Evolutionary conservation across 2,797 vertebrate genomes (phyloP).

Genomic region (Carapus acus): DNA sequence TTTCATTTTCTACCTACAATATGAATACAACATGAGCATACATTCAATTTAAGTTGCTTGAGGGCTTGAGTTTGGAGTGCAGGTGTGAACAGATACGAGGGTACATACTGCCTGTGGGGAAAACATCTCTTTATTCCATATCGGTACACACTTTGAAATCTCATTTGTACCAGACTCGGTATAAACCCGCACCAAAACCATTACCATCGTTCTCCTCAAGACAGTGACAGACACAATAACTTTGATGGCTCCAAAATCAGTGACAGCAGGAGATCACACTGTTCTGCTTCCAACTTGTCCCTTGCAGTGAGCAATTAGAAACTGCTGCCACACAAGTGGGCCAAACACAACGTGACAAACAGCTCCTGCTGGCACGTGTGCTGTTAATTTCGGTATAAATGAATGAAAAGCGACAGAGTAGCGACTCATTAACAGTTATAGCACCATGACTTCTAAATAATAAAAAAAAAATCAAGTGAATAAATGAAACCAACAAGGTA

Average conservation of each 20-base stretch:
- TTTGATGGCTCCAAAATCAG: slow-evolving; percentile 34
- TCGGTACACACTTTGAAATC: too few species aligned
- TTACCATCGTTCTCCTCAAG: slow-evolving; percentile 9
- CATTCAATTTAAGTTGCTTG: too few species aligned
- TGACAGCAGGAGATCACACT: slow-evolving; percentile 33
- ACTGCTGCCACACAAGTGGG: slow-evolving; percentile 27
- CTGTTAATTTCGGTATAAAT: slow-evolving; percentile 9
- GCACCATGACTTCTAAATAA: too few species aligned
- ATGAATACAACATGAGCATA: too few species aligned
- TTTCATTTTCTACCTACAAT: too few species aligned
- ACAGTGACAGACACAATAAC: slow-evolving; percentile 38
- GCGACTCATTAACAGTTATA: slow-evolving; percentile 26
- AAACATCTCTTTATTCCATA: too few species aligned
- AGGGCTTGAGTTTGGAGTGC: too few species aligned
- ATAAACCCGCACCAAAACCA: too few species aligned
- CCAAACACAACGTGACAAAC: slow-evolving; percentile 34
- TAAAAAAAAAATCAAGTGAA: slow-evolving; percentile 21
- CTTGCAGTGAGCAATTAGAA: slow-evolving; percentile 30
- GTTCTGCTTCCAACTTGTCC: slow-evolving; percentile 32
- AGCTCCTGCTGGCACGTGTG: slow-evolving; percentile 13
- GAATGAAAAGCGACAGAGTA: slow-evolving; percentile 10
- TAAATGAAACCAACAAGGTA: slow-evolving; percentile 8
- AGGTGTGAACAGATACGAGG: too few species aligned
- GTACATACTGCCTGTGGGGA: too few species aligned
- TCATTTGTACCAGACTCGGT: too few species aligned